Evolutionary conservation across 2,113 vertebrate genomes (phyloP).

Genomic region (Uropsilus gracilis): DNA sequence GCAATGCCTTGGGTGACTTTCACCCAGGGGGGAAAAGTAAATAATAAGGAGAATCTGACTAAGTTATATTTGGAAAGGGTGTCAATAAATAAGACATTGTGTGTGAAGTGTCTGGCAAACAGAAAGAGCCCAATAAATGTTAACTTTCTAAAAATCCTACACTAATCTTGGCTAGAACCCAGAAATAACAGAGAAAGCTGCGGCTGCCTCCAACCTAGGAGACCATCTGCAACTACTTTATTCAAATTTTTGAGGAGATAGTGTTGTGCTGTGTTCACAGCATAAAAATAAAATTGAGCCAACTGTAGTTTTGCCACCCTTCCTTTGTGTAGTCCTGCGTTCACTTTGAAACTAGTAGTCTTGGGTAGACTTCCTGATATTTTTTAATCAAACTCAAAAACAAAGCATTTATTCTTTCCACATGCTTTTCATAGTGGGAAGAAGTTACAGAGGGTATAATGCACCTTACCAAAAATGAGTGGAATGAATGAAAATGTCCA

Average conservation of each 20-base stretch:
- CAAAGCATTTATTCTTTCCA: not conserved
- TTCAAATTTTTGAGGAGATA: not conserved
- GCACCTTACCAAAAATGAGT: not conserved
- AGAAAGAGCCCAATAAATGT: constrained; percentile 19
- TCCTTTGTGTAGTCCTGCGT: not conserved
- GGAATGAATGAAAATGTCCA: not conserved
- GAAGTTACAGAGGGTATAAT: not conserved
- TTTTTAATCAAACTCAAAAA: constrained; percentile 18
- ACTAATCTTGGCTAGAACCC: constrained; percentile 5
- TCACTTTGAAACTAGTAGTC: constrained; percentile 44
- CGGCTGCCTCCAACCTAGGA: constrained; percentile 13
- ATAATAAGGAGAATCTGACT: constrained; percentile 17
- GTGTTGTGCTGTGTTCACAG: not conserved
- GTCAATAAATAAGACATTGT: constrained; percentile 39
- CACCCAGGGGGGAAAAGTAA: constrained; percentile 21
- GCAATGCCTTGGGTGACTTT: not conserved
- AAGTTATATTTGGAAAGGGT: constrained; percentile 51
- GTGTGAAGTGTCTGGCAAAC: constrained; percentile 32
- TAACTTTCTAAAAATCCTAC: constrained; percentile 40
- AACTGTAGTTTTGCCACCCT: constrained; percentile 18
- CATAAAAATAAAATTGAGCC: constrained; percentile 38
- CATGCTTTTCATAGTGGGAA: not conserved
- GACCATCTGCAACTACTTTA: not conserved
- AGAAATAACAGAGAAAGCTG: constrained; percentile 41
- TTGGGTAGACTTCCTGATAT: not conserved